Evolutionary conservation across 2,113 vertebrate species (phyloP), one percentile per base, ranked within the genome.

Genomic region (Delphinus delphis): DNA sequence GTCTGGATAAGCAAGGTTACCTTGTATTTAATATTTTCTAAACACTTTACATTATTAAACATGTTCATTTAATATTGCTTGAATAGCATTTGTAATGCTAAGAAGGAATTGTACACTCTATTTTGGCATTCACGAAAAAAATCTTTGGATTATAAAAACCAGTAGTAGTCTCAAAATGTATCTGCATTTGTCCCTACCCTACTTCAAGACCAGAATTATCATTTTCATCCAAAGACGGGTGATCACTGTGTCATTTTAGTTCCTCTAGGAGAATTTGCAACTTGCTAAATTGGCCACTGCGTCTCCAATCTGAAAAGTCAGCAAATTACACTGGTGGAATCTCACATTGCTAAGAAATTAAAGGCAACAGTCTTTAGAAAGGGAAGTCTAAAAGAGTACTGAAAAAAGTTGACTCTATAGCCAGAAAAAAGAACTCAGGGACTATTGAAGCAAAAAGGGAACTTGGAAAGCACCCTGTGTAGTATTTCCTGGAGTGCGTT

Each of bases 301-400:
- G 44, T 87, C 83, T 92, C 58, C 44, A 74, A 5, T 92, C 83
- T 97, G 80, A 68, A 85, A 80, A 96, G 65, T 96, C 95, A 95
- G 94, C 94, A 95, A 26, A 67, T 90, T 92, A 71, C 18, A 65
- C 63, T 86, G 63, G 62, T 62, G 55, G 26, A 67, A 53, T 79
- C 55, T 62, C 21, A 6, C 58, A 36, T 36, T 71, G 86, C 86
- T 92, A 83, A 80, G 84, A 95, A 89, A 44, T 71, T 67, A 96
- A 83, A 96, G 65, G 58, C 67, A 86, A 50, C 73, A 58, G 36
- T 88, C 82, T 94, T 88, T 85, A 60, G 68, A 82, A 92, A 96
- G 38, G 17, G 62, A 84, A 73, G 3, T 65, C 83, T 88, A 20
- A 88, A 87, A 67, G 18, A 80, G 38, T 55, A 47, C 25, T 79